phyloP scores from a whole-genome alignment of 1,140 invertebrate genomes.

The Drosophila saltans region DNA sequence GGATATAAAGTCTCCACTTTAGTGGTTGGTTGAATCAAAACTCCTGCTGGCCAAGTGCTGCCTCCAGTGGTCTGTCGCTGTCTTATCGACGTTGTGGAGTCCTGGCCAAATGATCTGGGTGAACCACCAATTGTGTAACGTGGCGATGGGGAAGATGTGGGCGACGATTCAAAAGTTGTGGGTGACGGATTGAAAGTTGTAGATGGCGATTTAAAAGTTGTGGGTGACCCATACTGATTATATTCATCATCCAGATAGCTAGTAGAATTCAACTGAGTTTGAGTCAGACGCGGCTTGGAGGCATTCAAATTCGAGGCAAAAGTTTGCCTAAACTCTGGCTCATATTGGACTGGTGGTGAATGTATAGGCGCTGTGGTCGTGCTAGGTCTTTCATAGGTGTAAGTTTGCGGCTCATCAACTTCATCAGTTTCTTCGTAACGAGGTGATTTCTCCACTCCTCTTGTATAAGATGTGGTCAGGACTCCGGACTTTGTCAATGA shows the following conservation, averaged over 20 bases:
- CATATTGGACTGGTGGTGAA: conserved; percentile 25
- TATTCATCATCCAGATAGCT: conserved; percentile 45
- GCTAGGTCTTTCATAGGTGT: conserved; percentile 58
- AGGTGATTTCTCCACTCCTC: conserved; percentile 42
- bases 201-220: neutral
- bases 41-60: conserved; percentile 33
- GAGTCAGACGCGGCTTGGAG: conserved; percentile 37
- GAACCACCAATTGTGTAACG: conserved; percentile 55
- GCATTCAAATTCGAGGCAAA: conserved; percentile 29
- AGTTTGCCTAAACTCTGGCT: conserved; percentile 36
- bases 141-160: neutral
- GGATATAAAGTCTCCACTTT: conserved; percentile 54
- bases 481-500: conserved; percentile 68
- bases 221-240: conserved; percentile 12
- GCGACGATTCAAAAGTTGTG: conserved; percentile 3
- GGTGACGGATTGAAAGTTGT: neutral
- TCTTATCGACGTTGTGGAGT: neutral
- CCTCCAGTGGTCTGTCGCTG: conserved; percentile 31
- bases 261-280: conserved; percentile 61
- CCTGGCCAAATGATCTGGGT: conserved; percentile 22
- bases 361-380: conserved; percentile 8
- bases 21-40: conserved; percentile 47
- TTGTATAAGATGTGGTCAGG: conserved; percentile 70
- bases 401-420: conserved; percentile 38
- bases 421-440: conserved; percentile 10